phyloP scores from a whole-genome alignment of 2,888 invertebrate genomes.

The Archips xylosteana region DNA sequence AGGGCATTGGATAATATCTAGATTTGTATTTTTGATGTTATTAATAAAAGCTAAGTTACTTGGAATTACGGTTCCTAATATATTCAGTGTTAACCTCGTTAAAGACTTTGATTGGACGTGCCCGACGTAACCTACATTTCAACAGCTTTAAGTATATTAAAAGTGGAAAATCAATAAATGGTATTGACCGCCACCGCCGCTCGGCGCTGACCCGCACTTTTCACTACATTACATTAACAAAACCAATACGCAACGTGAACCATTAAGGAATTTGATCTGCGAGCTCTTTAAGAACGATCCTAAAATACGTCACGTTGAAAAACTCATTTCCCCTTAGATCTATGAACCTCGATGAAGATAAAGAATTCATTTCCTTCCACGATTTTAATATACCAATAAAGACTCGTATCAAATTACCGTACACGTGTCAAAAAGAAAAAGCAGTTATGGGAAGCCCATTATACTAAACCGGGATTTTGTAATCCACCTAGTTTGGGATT shows the following conservation, averaged over 20 bases:
- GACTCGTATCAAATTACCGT: conserved; percentile 8
- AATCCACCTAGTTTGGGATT: conserved; percentile 71
- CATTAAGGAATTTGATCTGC: conserved; percentile 33
- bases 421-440: conserved; percentile 45
- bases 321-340: conserved; percentile 32
- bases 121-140: conserved; percentile 41
- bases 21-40: conserved; percentile 2
- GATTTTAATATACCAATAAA: conserved; percentile 23
- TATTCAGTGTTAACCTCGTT: conserved; percentile 36
- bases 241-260: conserved; percentile 16
- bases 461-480: conserved; percentile 62
- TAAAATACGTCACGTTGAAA: conserved; percentile 13
- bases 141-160: conserved; percentile 37
- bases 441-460: conserved; percentile 53
- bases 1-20: not conserved
- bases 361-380: conserved; percentile 30
- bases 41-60: conserved; percentile 21
- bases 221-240: conserved; percentile 26
- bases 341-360: conserved; percentile 11
- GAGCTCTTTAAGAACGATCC: conserved; percentile 8
- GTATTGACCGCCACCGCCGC: conserved; percentile 37
- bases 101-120: conserved; percentile 40
- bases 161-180: conserved; percentile 40
- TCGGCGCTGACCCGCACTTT: conserved; percentile 24
- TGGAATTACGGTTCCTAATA: conserved; percentile 34